Conservation (phyloP, 2,888 invertebrate species). For the Dicyrtoma fusca region DNA sequence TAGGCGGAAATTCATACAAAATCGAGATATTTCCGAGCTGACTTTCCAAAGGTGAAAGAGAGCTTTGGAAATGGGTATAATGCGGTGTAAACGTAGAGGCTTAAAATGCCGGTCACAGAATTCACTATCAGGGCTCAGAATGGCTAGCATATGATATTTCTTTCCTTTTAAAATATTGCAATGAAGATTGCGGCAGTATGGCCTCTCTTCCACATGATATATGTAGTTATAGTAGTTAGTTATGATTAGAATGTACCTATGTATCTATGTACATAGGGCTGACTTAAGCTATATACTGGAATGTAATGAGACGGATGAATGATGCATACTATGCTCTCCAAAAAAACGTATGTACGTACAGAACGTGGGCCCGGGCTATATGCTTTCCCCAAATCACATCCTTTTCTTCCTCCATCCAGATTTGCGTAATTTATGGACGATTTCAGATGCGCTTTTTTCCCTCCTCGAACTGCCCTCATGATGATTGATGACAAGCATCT, state of each 20-base stretch:
- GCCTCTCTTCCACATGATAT: background rate
- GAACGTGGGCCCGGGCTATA: background rate
- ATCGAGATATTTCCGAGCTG: no score
- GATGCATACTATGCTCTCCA: no score
- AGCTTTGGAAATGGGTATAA: no score
- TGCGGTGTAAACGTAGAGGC: no score
- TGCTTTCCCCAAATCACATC: background rate
- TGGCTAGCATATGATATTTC: no score
- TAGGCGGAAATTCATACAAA: no score
- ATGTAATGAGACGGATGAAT: background rate
- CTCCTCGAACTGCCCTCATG: background rate
- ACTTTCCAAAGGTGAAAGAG: no score
- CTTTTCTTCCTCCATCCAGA: slow-evolving; percentile 7
- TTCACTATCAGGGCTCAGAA: no score
- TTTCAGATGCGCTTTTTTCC: slow-evolving; percentile 15
- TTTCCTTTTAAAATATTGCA: no score
- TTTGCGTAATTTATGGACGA: slow-evolving; percentile 18
- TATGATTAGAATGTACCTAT: background rate
- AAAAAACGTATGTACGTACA: background rate
- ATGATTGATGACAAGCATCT: slow-evolving; percentile 16
- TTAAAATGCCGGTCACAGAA: no score
- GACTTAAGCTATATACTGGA: background rate
- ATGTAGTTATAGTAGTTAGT: no score
- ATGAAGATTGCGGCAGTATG: background rate
- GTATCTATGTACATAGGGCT: slow-evolving; percentile 3